Evolutionary conservation across 1,140 invertebrate genomes (phyloP), one percentile per base, ranked within the genome.

Genomic region (Hesperophylax magnus): DNA sequence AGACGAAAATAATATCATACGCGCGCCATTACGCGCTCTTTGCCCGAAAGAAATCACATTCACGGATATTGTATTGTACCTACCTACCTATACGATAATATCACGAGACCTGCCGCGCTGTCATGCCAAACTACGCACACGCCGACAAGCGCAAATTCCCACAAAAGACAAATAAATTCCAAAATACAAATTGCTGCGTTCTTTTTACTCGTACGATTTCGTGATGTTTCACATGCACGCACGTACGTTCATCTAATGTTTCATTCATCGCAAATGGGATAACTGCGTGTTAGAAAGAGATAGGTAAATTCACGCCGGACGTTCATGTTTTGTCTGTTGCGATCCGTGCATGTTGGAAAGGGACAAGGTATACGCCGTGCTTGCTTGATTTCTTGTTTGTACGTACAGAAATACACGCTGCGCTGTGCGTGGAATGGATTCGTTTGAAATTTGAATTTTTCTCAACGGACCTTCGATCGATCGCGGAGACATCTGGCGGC

Each of bases 361-460:
- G 27, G n/a, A n/a, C n/a, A n/a, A n/a, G n/a, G n/a, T n/a, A n/a
- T n/a, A 5, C 34, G 39, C 11, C 39, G 39, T 11, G 39, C 1
- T 1, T 9, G 34, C 34, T 8, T 9, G 34, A 39, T 39, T 47
- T 8, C 39, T 47, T 47, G 39, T 47, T 47, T 47, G 9, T 14
- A 47, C 39, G 9, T 47, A 47, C 39, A 47, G 39, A 47, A 47
- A 47, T 47, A 47, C 39, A 47, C 39, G 39, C 39, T 1, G 39
- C 39, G 39, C 39, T 47, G 39, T 14, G 9, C 11, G 39, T 61
- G 58, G 58, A 61, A 20, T 24, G 58, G 18, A 24, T 20, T 61
- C 58, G 20, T 61, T 61, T 22, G 58, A 61, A 61, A 61, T 61
- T 61, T 61, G 58, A 61, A 61, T 61, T 61, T 61, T 61, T 61